Percentiles rank a stretch among this genome's conserved stretches.
Conservation (phyloP, 1,140 invertebrate species). For the Heliothis subflexa region DNA sequence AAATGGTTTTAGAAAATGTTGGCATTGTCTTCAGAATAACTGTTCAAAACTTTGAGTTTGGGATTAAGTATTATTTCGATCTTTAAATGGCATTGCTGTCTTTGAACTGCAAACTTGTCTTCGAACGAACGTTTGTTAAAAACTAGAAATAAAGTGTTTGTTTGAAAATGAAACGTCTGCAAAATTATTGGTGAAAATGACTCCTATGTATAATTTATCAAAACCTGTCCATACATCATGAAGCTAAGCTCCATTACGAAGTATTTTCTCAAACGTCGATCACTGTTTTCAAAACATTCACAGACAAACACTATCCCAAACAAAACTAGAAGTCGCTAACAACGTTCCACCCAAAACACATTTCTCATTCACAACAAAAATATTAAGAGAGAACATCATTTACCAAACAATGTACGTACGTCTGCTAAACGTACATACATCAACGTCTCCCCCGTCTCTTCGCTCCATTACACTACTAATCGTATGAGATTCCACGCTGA, state of each 20-base stretch:
- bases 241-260: too few relatives aligned
- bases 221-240: too few relatives aligned
- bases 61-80: slow-evolving; percentile 9
- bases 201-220: too few relatives aligned
- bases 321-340: not conserved
- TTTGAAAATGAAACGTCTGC: too few relatives aligned
- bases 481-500: slow-evolving; percentile 72
- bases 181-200: too few relatives aligned
- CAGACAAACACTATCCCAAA: not conserved
- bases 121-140: too few relatives aligned
- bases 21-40: slow-evolving; percentile 24
- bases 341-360: not conserved
- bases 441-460: slow-evolving; percentile 61
- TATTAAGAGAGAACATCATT: slow-evolving; percentile 25
- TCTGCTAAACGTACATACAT: slow-evolving; percentile 57
- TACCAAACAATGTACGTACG: slow-evolving; percentile 55
- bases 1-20: slow-evolving; percentile 40
- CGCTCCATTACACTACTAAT: slow-evolving; percentile 76
- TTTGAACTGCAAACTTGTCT: not conserved
- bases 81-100: slow-evolving; percentile 12
- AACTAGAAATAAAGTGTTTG: too few relatives aligned
- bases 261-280: too few relatives aligned
- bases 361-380: not conserved
- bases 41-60: slow-evolving; percentile 19
- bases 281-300: not conserved